Base-by-base conservation (phyloP, 2,797 vertebrate species). In the Paedocypris micromegethes region DNA sequence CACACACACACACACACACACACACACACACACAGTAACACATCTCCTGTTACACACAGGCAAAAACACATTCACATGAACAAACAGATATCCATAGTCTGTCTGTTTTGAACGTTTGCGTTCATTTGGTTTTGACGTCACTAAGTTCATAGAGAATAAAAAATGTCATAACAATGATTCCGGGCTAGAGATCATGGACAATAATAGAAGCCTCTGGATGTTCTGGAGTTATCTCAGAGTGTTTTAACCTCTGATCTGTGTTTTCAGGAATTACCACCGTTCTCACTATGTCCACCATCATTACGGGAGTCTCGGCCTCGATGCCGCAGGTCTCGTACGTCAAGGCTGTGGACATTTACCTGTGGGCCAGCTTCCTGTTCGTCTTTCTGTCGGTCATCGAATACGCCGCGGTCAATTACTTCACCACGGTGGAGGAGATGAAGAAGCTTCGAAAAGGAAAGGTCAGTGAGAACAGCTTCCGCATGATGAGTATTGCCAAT, bases 241-340 rank as follows among this genome's bases (percentile, higher is more conserved):
- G 2, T 6, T 38, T 62, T 23, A 23, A 23, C 23, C 61, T 9
- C 46, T 61, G 49, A 7, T 77, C 42, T 62, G 3, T 44, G 1
- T 8, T 5, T 78, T 2, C 81, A 96, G 94, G 93, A 72, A 93
- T 96, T 87, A 94, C 93, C 57, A 94, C 91, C 0, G 92, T 94
- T 78, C 83, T 96, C 82, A 96, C 94, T 43, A 95, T 96, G 94
- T 93, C 92, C 66, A 94, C 92, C 45, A 91, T 96, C 81, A 91
- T 94, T 85, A 95, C 93, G 0, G 92, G 92, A 39, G 88, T 92
- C 78, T 94, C 90, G 56, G 88, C 91, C 80, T 96, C 94, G 72
- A 93, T 93, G 92, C 93, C 91, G 57, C 93, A 94, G 87, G 92
- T 94, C 87, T 95, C 93, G 84, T 94, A 96, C 44, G 87, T 96